phyloP scores from a whole-genome alignment of 2,888 invertebrate species.

The Bugulina stolonifera region DNA sequence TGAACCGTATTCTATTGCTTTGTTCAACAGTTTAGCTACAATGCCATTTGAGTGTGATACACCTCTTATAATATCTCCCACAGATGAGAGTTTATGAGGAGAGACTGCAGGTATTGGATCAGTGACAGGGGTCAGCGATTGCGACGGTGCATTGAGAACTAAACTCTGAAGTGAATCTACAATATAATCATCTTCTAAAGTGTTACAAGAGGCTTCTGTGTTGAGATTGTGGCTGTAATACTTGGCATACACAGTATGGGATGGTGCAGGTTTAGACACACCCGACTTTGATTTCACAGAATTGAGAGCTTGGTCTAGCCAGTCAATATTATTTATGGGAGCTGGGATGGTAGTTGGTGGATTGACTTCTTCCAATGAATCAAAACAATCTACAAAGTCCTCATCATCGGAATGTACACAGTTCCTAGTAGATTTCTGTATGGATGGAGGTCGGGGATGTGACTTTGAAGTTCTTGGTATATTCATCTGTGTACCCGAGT shows the following conservation, averaged over 20 bases:
- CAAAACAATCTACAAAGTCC: slow-evolving; percentile 16
- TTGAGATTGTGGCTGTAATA: background rate
- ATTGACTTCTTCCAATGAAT: background rate
- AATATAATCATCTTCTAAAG: too few species aligned
- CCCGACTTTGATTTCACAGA: slow-evolving; percentile 3
- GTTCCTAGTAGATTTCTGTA: background rate
- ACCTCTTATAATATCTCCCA: background rate
- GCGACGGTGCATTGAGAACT: too few species aligned
- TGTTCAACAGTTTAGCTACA: background rate
- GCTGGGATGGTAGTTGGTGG: background rate
- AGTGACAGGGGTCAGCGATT: too few species aligned
- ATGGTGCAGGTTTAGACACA: background rate
- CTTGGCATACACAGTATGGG: background rate
- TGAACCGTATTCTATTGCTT: background rate
- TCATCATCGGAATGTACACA: background rate
- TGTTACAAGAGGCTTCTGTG: too few species aligned
- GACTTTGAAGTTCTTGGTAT: too few species aligned
- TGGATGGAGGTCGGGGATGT: background rate
- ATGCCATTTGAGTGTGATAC: background rate
- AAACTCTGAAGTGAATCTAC: too few species aligned
- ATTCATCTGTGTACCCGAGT: background rate
- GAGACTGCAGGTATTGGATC: too few species aligned
- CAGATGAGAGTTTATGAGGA: too few species aligned
- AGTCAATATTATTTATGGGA: background rate
- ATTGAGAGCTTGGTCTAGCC: background rate